Evolutionary conservation across 2,797 vertebrate species (phyloP).

Genomic region (Acrossocheilus wenchowensis): DNA sequence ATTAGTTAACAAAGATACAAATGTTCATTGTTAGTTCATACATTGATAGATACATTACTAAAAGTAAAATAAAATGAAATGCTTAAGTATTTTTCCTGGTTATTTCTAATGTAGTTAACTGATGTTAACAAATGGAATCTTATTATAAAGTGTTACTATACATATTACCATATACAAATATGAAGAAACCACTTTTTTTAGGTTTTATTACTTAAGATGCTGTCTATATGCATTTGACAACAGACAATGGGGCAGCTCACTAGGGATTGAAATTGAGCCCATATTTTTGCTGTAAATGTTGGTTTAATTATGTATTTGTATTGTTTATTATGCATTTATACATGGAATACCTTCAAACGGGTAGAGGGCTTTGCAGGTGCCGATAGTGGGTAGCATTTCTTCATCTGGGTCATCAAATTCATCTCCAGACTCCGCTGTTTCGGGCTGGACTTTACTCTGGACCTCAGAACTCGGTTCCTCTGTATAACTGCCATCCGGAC

Average conservation of each 20-base stretch:
- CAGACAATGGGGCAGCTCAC: background rate
- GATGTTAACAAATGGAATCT: background rate
- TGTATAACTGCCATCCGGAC: slow-evolving; percentile 99
- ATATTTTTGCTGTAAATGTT: background rate
- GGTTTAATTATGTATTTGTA: background rate
- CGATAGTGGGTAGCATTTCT: slow-evolving; percentile 91
- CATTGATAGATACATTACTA: too few relatives aligned
- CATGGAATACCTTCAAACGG: slow-evolving; percentile 89
- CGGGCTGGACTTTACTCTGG: slow-evolving; percentile 83
- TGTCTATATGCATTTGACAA: too few relatives aligned
- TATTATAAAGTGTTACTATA: background rate
- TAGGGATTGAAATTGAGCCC: background rate
- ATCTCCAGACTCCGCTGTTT: slow-evolving; percentile 59
- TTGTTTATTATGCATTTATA: background rate
- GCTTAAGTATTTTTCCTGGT: too few relatives aligned
- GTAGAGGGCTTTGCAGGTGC: slow-evolving; percentile 96
- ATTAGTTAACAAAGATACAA: too few relatives aligned
- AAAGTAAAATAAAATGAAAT: too few relatives aligned
- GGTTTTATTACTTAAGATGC: background rate
- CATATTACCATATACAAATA: background rate
- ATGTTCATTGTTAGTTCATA: too few relatives aligned
- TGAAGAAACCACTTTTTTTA: background rate
- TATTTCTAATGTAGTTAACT: background rate
- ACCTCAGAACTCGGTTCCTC: slow-evolving; percentile 96
- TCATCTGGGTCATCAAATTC: slow-evolving; percentile 97